phyloP scores from a whole-genome alignment of 2,797 vertebrate genomes.

The Typhlichthys subterraneus region DNA sequence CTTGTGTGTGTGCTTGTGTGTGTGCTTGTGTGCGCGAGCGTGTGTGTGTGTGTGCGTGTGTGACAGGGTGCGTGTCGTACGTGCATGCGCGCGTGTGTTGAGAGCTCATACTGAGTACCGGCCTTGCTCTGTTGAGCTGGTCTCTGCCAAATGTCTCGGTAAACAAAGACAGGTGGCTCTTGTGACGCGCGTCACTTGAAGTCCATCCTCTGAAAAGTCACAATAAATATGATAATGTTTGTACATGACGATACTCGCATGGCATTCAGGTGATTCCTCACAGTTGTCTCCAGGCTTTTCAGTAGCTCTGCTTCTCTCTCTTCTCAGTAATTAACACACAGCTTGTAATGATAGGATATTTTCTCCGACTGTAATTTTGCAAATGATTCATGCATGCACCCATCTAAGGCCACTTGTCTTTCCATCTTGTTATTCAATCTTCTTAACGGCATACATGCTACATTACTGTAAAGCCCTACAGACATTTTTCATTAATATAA shows the following conservation, averaged over 20 bases:
- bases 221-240: constrained; percentile 1
- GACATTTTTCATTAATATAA: constrained; percentile 4
- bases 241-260: neutral
- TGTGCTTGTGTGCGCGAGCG: constrained; percentile 11
- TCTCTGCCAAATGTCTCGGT: constrained; percentile 25
- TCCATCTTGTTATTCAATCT: constrained; percentile 2
- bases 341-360: constrained; percentile 51
- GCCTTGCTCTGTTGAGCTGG: constrained; percentile 24
- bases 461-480: neutral
- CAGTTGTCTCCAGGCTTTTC: constrained; percentile 33
- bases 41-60: constrained; percentile 8
- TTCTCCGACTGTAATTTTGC: constrained; percentile 46
- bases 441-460: constrained; percentile 20
- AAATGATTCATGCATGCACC: constrained; percentile 53
- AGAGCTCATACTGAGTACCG: constrained; percentile 26
- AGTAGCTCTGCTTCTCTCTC: constrained; percentile 29
- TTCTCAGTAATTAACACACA: constrained; percentile 30
- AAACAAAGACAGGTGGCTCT: constrained; percentile 40
- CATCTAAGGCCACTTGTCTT: constrained; percentile 21
- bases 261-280: constrained; percentile 10
- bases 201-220: constrained; percentile 12
- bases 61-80: constrained; percentile 21
- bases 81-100: constrained; percentile 11
- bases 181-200: constrained; percentile 5
- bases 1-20: constrained; percentile 6